A percentile compares a stretch with the other conserved stretches of the same genome.
phyloP scores from a whole-genome alignment of 2,797 vertebrate genomes.

The Acipenser oxyrinchus region DNA sequence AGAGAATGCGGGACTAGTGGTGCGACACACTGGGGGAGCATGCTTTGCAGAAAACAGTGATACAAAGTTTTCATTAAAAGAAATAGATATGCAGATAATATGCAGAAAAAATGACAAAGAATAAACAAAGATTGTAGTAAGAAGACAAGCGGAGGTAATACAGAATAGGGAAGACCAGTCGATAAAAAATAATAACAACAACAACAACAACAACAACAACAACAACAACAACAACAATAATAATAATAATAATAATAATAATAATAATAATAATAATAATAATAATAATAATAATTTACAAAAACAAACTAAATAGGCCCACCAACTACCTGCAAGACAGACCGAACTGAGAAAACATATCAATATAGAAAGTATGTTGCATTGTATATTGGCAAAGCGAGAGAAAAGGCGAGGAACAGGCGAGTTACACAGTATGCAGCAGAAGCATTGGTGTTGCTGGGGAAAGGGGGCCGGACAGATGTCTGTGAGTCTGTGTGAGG shows the following conservation, averaged over 20 bases:
- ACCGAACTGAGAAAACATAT: too few species aligned
- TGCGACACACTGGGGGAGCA: slow-evolving; percentile 6
- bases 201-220: too few species aligned
- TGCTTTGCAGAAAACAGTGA: too few species aligned
- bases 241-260: too few species aligned
- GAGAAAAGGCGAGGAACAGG: slow-evolving; percentile 23
- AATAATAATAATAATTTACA: too few species aligned
- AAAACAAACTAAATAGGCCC: too few species aligned
- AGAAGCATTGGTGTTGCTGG: slow-evolving; percentile 10
- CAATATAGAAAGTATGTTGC: neutral
- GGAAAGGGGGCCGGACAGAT: slow-evolving; percentile 24
- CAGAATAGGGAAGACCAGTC: neutral
- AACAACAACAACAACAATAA: too few species aligned
- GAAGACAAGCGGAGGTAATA: neutral
- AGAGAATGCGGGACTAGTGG: slow-evolving; percentile 39
- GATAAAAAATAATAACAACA: slow-evolving; percentile 6
- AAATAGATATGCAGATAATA: slow-evolving; percentile 10
- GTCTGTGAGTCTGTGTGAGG: slow-evolving; percentile 30
- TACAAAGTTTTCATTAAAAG: neutral
- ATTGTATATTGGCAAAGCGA: neutral
- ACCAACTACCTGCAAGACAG: too few species aligned
- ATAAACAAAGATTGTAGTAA: neutral
- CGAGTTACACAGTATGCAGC: slow-evolving; percentile 11
- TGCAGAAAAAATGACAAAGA: slow-evolving; percentile 1
- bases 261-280: too few species aligned